Evolutionary conservation across 2,888 invertebrate genomes (phyloP), one percentile per base, ranked within the genome.

Genomic region (Zhuqinia jingwanae): DNA sequence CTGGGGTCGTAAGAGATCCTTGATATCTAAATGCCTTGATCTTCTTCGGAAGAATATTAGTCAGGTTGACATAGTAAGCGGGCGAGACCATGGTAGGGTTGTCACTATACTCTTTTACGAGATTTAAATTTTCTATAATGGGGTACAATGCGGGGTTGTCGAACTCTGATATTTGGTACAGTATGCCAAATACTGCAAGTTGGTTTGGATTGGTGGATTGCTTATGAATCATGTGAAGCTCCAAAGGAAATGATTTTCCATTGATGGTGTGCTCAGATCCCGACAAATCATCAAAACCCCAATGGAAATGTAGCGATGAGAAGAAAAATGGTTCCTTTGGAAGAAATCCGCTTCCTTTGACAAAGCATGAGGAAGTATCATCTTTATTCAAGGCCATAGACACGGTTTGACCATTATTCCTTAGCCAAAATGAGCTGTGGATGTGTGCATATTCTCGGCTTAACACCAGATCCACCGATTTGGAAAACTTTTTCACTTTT

Each of bases 1-100:
- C 84, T 0, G 89, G 89, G 0, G 89, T 89, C 17, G 89, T 89
- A 0, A 89, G 47, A 0, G 87, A 87, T 1, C 89, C 89, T 20
- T 42, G 65, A 63, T 89, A 89, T 15, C 89, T 70, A 58, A 88
- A 87, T 81, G 81, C 81, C 58, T 81, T 75, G 36, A 89, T 78
- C 30, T 80, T 87, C 17, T 77, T 83, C 10, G 89, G 89, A 15
- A 88, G 53, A 8, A 89, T 25, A 22, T 45, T 30, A 15, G 84
- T 78, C 42, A 89, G 56, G 20, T 82, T 89, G 13, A 89, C 50
- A 47, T 36, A 22, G 6, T 17, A 36, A 2, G 27, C 20, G 1
- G 56, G 20, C 5, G 73, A 42, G 11, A 79, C 68, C 13, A 17
- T 8, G 10, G 56, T 53, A n/a, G 58, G 36, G 10, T 5, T 5